phyloP scores from a whole-genome alignment of 1,140 invertebrate genomes.

The Phthorimaea operculella region DNA sequence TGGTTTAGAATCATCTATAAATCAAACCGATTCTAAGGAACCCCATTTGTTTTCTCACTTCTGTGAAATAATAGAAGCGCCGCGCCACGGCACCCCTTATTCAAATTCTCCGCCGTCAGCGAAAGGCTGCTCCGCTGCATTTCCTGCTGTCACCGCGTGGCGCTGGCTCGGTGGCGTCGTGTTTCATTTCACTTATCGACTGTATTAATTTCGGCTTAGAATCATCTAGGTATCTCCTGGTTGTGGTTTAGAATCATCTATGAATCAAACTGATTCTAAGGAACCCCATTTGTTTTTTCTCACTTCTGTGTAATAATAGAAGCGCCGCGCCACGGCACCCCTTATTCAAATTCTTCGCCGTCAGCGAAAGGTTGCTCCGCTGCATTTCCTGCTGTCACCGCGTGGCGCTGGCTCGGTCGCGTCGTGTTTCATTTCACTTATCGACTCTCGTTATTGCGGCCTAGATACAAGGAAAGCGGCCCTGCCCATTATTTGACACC shows the following conservation, averaged over 20 bases:
- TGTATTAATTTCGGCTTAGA: constrained; percentile 41
- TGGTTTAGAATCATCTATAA: too few species aligned
- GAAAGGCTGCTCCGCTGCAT: constrained; percentile 16
- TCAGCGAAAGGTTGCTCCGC: constrained; percentile 10
- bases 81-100: neutral
- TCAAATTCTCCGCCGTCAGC: neutral
- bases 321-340: neutral
- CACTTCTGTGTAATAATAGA: neutral
- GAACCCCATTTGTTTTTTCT: too few species aligned
- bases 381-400: constrained; percentile 23
- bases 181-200: constrained; percentile 50
- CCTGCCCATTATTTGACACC: constrained; percentile 35
- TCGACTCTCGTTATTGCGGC: constrained; percentile 38
- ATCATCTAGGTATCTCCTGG: too few species aligned
- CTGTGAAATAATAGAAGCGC: neutral
- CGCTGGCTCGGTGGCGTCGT: constrained; percentile 16
- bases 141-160: constrained; percentile 18
- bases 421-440: constrained; percentile 50
- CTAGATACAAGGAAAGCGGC: constrained; percentile 44
- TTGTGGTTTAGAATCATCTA: too few species aligned
- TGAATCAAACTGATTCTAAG: too few species aligned
- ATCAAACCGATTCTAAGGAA: too few species aligned
- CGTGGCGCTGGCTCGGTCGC: neutral
- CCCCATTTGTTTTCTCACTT: too few species aligned
- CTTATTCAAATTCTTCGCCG: neutral